Evolutionary conservation across 2,113 vertebrate species (phyloP).

Genomic region (Reinhardtius hippoglossoides): DNA sequence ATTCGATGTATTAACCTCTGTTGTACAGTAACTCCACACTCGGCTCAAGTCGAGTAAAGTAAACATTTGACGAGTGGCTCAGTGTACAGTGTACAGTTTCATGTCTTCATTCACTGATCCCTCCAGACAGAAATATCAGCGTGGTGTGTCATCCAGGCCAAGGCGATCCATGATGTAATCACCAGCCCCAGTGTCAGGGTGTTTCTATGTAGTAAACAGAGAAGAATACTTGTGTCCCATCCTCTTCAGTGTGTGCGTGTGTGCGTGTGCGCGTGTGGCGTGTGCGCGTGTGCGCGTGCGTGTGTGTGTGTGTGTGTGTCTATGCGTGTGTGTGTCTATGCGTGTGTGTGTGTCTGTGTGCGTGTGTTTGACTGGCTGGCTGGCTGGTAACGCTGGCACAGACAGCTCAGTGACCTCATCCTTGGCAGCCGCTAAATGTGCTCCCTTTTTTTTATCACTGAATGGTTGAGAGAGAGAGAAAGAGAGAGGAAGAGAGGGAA

Average conservation of each 20-base stretch:
- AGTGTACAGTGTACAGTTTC: slow-evolving; percentile 60
- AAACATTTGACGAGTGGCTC: slow-evolving; percentile 63
- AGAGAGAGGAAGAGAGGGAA: slow-evolving; percentile 15
- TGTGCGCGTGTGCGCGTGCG: slow-evolving; percentile 19
- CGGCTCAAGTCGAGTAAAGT: slow-evolving; percentile 49
- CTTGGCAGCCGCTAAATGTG: slow-evolving; percentile 86
- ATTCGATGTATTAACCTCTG: slow-evolving; percentile 30
- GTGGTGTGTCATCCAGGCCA: slow-evolving; percentile 74
- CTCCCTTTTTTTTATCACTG: slow-evolving; percentile 59
- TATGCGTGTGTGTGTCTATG: slow-evolving; percentile 18
- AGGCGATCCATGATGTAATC: slow-evolving; percentile 78
- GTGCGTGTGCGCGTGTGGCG: slow-evolving; percentile 9
- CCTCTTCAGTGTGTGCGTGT: slow-evolving; percentile 43
- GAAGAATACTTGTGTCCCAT: slow-evolving; percentile 64
- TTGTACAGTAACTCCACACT: slow-evolving; percentile 52
- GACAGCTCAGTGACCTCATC: slow-evolving; percentile 88
- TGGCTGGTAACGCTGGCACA: slow-evolving; percentile 83
- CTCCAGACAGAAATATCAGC: slow-evolving; percentile 76
- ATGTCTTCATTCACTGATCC: slow-evolving; percentile 73
- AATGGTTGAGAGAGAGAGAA: slow-evolving; percentile 55
- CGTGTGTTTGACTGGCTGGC: slow-evolving; percentile 75
- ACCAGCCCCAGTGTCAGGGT: slow-evolving; percentile 67
- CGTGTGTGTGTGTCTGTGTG: background rate
- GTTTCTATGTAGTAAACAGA: slow-evolving; percentile 82
- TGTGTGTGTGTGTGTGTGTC: slow-evolving; percentile 19